These are phyloP conservation scores for Silurus lanzhouensis DNA, from an alignment of 2,797 vertebrate genomes.

Conservation along the genomic window DNA sequence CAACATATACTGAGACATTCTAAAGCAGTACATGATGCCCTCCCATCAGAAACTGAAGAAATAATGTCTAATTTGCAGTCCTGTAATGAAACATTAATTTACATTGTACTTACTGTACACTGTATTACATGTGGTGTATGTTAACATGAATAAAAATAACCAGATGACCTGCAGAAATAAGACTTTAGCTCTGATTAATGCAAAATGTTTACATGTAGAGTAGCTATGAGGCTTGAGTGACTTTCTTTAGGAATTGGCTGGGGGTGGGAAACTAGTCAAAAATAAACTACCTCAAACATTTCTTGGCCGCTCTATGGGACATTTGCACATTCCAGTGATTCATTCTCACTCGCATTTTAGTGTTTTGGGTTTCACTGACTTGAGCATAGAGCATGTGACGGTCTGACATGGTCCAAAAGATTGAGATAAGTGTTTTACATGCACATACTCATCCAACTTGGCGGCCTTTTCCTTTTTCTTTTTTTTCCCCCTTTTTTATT, in stretches of 20 bases:
- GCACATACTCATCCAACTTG: not conserved
- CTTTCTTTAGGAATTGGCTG: not conserved
- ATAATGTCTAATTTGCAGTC: not conserved
- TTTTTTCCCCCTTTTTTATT: no score
- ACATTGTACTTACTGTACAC: no score
- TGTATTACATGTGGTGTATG: not conserved
- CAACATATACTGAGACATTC: no score
- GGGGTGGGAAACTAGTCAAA: not conserved
- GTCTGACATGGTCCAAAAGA: not conserved
- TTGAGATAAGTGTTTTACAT: not conserved
- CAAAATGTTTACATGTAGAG: not conserved
- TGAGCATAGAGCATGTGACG: not conserved
- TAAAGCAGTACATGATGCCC: no score
- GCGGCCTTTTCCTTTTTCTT: no score
- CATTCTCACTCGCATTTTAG: not conserved
- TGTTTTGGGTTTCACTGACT: not conserved
- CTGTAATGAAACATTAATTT: slow-evolving; percentile 1
- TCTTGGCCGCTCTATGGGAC: slow-evolving; percentile 37
- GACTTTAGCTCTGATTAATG: not conserved
- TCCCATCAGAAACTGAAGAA: no score
- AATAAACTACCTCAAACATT: slow-evolving; percentile 22
- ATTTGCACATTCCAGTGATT: slow-evolving; percentile 20
- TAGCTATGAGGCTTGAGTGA: not conserved
- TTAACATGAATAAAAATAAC: not conserved
- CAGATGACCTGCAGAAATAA: not conserved